phyloP scores from a whole-genome alignment of 2,113 vertebrate species.

The Thamnophis sirtalis region DNA sequence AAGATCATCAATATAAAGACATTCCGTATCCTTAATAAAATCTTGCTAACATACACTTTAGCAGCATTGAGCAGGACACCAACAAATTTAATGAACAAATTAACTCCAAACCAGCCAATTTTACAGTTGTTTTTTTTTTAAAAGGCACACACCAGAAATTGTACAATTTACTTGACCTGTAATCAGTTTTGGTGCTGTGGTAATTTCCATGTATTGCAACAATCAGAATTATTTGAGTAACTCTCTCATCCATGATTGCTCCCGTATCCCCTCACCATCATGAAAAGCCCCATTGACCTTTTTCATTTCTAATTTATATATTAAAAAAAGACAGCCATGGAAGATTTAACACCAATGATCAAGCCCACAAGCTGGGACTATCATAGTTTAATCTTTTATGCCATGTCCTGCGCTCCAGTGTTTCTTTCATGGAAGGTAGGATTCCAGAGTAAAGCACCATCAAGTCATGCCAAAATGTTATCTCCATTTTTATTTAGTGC shows the following conservation, averaged over 20 bases:
- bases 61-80: constrained; percentile 29
- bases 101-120: not conserved
- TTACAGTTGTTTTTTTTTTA: not conserved
- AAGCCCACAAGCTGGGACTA: not conserved
- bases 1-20: not conserved
- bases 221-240: constrained; percentile 25
- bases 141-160: constrained; percentile 9
- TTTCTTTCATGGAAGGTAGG: not conserved
- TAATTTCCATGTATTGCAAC: constrained; percentile 27
- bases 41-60: not conserved
- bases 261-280: not conserved
- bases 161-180: constrained; percentile 20
- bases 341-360: not conserved
- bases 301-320: constrained; percentile 11
- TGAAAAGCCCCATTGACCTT: not conserved
- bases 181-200: constrained; percentile 7
- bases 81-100: constrained; percentile 24
- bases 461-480: not conserved
- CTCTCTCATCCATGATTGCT: not conserved
- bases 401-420: not conserved
- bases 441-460: not conserved
- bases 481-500: not conserved
- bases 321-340: not conserved
- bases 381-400: not conserved
- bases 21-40: not conserved